Evolutionary conservation across 1,140 invertebrate genomes (phyloP), one percentile per base, ranked within the genome.

Genomic region (Atta cephalotes): DNA sequence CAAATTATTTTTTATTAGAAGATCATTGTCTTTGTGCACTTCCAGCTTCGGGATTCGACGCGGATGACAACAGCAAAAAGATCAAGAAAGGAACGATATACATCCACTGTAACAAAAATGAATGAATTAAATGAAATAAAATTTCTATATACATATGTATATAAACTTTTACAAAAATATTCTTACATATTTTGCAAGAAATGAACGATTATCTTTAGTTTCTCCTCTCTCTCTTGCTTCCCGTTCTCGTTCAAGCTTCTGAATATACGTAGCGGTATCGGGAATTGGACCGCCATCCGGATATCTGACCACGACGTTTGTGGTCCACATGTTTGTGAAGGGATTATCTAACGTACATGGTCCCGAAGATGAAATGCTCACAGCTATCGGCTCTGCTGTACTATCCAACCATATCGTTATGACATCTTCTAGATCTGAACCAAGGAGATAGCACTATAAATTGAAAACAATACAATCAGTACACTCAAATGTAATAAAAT

Each of bases 171-270:
- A 62, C 0, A 7, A 68, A 21, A 45, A 21, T 21, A 39, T 60
- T 80, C 98, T 97, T 97, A 99, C 98, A 96, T 99, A 99, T 99
- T 99, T 99, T 0, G 98, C 98, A 91, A 99, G 96, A 94, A 99
- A 99, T 70, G 98, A 98, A 92, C 98, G 96, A 94, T 99, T 99
- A 93, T 99, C 98, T 94, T 98, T 98, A 72, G 97, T 96, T 91
- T 99, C 98, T 45, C 98, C 98, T 89, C 98, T 97, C 93, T 98
- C 97, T 91, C 98, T 97, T 10, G 98, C 98, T 94, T 98, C 97
- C 90, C 97, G 97, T 95, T 99, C 98, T 84, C 97, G 95, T 94
- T 99, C 98, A 53, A 99, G 92, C 94, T 99, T 99, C 92, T 99
- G 97, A 91, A 99, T 98, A 91, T 98, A 99, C 18, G 97, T 97